Evolutionary conservation across 1,140 invertebrate species (phyloP).

Genomic region (Thaumatotibia leucotreta): DNA sequence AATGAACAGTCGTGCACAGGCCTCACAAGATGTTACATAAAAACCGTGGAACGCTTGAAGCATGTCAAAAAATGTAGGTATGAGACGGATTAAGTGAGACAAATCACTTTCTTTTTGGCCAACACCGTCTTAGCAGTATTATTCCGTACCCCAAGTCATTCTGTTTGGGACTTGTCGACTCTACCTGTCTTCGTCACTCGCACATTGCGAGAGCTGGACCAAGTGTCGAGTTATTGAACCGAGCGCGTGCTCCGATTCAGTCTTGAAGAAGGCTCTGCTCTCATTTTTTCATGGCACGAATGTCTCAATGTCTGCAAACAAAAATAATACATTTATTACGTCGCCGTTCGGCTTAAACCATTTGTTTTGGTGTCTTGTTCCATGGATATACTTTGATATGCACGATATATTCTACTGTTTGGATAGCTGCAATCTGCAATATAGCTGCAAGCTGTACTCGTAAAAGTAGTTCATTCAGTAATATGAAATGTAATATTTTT

Average conservation of each 20-base stretch:
- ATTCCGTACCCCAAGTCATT: slow-evolving; percentile 1
- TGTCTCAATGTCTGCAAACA: slow-evolving; percentile 35
- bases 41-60: not conserved
- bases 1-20: not conserved
- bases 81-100: slow-evolving; percentile 52
- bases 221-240: not conserved
- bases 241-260: not conserved
- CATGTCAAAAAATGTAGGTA: slow-evolving; percentile 28
- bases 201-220: not conserved
- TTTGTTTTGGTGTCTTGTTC: not conserved
- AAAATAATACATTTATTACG: slow-evolving; percentile 25
- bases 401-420: too few species aligned
- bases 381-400: too few species aligned
- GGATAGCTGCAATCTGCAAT: too few species aligned
- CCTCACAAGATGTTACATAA: not conserved
- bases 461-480: too few species aligned
- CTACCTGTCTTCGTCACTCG: not conserved
- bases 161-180: not conserved
- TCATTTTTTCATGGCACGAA: slow-evolving; percentile 51
- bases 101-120: slow-evolving; percentile 59
- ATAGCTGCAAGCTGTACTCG: too few species aligned
- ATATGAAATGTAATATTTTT: too few species aligned
- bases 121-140: not conserved
- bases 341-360: not conserved
- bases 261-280: slow-evolving; percentile 28